Evolutionary conservation across 1,140 invertebrate species (phyloP).

Genomic region (Euwallacea fornicatus): DNA sequence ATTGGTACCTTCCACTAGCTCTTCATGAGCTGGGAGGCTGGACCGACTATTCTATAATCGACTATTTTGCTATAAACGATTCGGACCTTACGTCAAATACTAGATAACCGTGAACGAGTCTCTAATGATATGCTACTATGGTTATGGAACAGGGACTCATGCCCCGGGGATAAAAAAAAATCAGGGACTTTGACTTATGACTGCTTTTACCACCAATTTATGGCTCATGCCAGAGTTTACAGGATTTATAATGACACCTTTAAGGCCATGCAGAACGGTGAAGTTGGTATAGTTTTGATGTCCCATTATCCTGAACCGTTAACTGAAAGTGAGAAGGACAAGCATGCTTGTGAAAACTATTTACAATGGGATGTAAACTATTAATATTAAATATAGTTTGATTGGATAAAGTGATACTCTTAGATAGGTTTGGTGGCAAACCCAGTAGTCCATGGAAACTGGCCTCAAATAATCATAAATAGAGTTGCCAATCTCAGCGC

Average conservation of each 20-base stretch:
- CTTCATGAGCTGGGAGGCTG: slow-evolving; percentile 48
- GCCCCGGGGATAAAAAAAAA: slow-evolving; percentile 9
- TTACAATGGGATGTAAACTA: slow-evolving; percentile 5
- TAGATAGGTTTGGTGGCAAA: slow-evolving; percentile 64
- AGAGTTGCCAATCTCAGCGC: slow-evolving; percentile 59
- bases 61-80: slow-evolving; percentile 41
- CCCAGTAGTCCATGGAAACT: slow-evolving; percentile 68
- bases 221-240: slow-evolving; percentile 53
- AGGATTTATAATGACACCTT: slow-evolving; percentile 59
- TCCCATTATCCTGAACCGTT: background rate
- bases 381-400: background rate
- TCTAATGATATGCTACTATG: slow-evolving; percentile 1
- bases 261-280: slow-evolving; percentile 51
- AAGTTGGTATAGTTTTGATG: slow-evolving; percentile 5
- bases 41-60: slow-evolving; percentile 43
- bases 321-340: slow-evolving; percentile 7
- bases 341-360: background rate
- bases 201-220: slow-evolving; percentile 17
- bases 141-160: slow-evolving; percentile 8
- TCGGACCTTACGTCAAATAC: slow-evolving; percentile 50
- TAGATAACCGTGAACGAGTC: slow-evolving; percentile 46
- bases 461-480: slow-evolving; percentile 62
- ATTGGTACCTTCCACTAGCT: slow-evolving; percentile 46
- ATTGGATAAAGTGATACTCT: slow-evolving; percentile 23
- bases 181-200: background rate